Conservation (phyloP, 2,797 vertebrate species). For the Sebastiscus albofasciatus region DNA sequence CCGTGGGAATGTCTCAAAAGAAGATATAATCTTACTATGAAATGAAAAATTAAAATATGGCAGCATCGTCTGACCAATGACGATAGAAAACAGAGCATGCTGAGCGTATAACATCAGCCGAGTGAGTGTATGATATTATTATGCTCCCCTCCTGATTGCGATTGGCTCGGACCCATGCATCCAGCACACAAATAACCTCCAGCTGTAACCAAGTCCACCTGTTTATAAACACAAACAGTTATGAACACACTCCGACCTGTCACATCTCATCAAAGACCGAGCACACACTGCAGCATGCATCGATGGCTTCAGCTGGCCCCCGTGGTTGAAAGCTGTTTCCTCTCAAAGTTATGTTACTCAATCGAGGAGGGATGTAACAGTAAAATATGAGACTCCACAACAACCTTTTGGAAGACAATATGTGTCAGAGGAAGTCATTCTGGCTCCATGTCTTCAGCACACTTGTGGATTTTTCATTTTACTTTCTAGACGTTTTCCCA, state of each 20-base stretch:
- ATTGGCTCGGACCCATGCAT: conserved; percentile 43
- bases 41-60: conserved; percentile 1
- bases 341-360: conserved; percentile 20
- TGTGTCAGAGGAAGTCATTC: background rate
- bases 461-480: conserved; percentile 27
- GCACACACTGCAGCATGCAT: conserved; percentile 18
- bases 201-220: conserved; percentile 68
- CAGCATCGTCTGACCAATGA: conserved; percentile 23
- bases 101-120: conserved; percentile 28
- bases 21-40: background rate
- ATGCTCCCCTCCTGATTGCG: conserved; percentile 59
- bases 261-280: conserved; percentile 48
- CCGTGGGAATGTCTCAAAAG: background rate
- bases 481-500: conserved; percentile 52
- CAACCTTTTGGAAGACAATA: background rate
- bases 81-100: conserved; percentile 23
- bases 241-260: conserved; percentile 52
- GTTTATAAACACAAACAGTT: conserved; percentile 66
- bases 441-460: background rate
- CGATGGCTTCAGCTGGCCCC: conserved; percentile 47
- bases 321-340: conserved; percentile 40
- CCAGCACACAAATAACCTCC: conserved; percentile 48
- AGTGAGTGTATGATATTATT: conserved; percentile 44
- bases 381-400: conserved; percentile 27
- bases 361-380: background rate